phyloP scores from a whole-genome alignment of 2,888 invertebrate species.

The Lamellibrachia satsuma region DNA sequence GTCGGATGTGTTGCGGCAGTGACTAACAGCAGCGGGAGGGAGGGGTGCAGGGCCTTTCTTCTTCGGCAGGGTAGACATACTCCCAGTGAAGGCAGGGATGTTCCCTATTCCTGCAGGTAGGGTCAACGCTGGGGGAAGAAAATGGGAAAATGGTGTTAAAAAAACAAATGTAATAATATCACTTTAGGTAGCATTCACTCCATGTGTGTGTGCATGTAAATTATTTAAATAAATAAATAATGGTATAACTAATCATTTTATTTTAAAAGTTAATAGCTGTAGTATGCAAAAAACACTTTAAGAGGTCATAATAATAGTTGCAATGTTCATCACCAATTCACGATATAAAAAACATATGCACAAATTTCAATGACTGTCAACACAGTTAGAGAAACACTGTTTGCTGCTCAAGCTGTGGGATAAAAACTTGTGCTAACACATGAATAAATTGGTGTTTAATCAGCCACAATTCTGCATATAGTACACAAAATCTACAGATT shows the following conservation, averaged over 20 bases:
- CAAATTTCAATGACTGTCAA: too few species aligned
- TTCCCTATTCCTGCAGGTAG: not conserved
- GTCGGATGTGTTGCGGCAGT: slow-evolving; percentile 51
- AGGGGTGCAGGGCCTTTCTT: slow-evolving; percentile 41
- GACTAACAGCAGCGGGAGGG: slow-evolving; percentile 39
- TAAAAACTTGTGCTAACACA: not conserved
- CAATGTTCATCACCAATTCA: too few species aligned
- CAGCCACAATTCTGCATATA: not conserved
- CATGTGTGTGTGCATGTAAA: too few species aligned
- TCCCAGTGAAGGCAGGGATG: not conserved
- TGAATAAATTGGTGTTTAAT: not conserved
- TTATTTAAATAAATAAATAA: not conserved
- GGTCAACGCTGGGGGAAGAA: not conserved
- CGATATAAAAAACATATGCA: too few species aligned
- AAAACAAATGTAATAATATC: not conserved
- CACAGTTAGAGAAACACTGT: too few species aligned
- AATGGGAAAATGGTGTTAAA: too few species aligned
- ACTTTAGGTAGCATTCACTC: not conserved
- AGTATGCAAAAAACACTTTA: not conserved
- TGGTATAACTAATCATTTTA: not conserved
- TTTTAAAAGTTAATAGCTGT: not conserved
- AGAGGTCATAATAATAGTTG: not conserved
- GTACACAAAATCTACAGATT: not conserved
- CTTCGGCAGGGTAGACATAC: slow-evolving; percentile 29
- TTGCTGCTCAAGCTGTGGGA: not conserved